Evolutionary conservation across 1,140 invertebrate species (phyloP), one percentile per base, ranked within the genome.

Genomic region (Apis laboriosa): DNA sequence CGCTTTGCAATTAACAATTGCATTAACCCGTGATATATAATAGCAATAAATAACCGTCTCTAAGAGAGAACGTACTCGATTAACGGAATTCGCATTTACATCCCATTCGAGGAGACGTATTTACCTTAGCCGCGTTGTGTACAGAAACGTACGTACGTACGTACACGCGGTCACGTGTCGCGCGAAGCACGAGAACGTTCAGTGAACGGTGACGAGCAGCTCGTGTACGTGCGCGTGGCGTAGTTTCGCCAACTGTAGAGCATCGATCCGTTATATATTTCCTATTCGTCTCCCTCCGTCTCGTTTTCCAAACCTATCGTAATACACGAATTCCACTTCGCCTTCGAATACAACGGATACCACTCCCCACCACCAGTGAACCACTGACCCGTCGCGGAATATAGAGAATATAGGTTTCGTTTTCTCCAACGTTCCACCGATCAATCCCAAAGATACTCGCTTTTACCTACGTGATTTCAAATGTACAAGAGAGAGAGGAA

Each of bases 251-350:
- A 34, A 34, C 34, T 58, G 9, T 9, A 24, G 28, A 19, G 34
- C 61, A 77, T 63, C 56, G 53, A 60, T 64, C 53, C 21, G 63
- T 77, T 68, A 73, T 7, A 4, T 43, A 43, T 81, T 51, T 34
- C 12, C 56, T n/a, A 55, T 58, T 5, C 19, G 56, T 12, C 24
- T n/a, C 24, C 34, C 0, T 34, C 34, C 34, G 34, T 34, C 34
- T 70, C 63, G 58, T 84, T 86, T 84, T 49, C 72, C 56, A n/a
- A 7, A 55, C 34, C 84, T 28, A 24, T 87, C 58, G 82, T 84
- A 87, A 86, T 86, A 67, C 73, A n/a, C 77, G 53, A 87, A 87
- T 86, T 87, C 64, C 82, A 78, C 70, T 60, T 75, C 77, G 9
- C 55, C 21, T 43, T 43, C 34, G 34, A 43, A 3, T 0, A 7